Conservation (phyloP, 2,888 invertebrate genomes). For the Cremastinae sp. region DNA sequence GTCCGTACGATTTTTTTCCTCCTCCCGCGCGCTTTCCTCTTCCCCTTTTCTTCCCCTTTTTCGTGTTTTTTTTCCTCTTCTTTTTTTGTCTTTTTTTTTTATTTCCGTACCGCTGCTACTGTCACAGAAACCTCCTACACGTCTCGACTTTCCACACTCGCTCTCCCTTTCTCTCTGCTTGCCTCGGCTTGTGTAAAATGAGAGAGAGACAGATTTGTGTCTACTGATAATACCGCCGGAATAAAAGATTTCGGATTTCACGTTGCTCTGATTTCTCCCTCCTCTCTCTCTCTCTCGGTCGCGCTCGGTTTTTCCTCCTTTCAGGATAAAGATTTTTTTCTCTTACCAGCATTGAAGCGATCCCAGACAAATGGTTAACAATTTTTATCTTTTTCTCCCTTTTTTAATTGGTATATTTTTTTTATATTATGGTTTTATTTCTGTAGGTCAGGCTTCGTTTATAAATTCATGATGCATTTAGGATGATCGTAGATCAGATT, state of each 20-base stretch:
- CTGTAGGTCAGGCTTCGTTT: too few species aligned
- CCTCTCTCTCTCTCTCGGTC: background rate
- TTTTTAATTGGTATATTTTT: background rate
- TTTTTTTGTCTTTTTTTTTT: constrained; percentile 2
- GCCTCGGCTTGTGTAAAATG: background rate
- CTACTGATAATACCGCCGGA: constrained; percentile 16
- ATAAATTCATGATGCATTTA: too few species aligned
- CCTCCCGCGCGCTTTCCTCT: background rate
- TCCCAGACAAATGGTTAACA: background rate
- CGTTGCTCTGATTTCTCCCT: constrained; percentile 9
- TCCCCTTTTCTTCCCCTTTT: constrained; percentile 11
- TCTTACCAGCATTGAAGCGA: background rate
- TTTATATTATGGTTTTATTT: background rate
- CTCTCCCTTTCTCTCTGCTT: constrained; percentile 6
- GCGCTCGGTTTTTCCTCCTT: background rate
- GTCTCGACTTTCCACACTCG: constrained; percentile 2
- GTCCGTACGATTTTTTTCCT: constrained; percentile 40
- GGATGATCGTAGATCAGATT: too few species aligned
- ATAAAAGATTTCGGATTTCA: constrained; percentile 24
- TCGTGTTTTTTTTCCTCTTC: too few species aligned
- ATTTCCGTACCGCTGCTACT: constrained; percentile 28
- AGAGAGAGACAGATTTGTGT: background rate
- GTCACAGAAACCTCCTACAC: constrained; percentile 3
- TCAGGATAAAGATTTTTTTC: background rate
- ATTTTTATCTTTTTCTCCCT: background rate